Conservation (phyloP, 2,888 invertebrate species). For the Bursaphelenchus okinawaensis region DNA sequence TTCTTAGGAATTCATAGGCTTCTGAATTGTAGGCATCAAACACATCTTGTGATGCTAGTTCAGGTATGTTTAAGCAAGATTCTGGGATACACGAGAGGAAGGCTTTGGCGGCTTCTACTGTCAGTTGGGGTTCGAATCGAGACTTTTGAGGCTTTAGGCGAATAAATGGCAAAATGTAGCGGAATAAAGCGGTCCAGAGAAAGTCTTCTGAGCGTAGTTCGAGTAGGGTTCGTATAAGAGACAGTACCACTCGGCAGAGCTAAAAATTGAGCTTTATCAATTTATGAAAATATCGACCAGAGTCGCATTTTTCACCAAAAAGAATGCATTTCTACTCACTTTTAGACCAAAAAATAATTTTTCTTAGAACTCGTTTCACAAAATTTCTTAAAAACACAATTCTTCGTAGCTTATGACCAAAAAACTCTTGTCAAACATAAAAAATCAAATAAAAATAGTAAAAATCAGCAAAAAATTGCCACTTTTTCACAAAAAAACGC, state of each 20-base stretch:
- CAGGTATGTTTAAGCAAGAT: slow-evolving; percentile 18
- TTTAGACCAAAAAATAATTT: too few relatives aligned
- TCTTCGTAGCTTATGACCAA: too few relatives aligned
- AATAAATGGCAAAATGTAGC: slow-evolving; percentile 27
- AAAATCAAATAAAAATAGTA: too few relatives aligned
- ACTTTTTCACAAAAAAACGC: too few relatives aligned
- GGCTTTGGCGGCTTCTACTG: slow-evolving; percentile 25
- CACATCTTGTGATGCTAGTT: slow-evolving; percentile 22
- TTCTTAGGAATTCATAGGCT: slow-evolving; percentile 18
- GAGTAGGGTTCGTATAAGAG: slow-evolving; percentile 81
- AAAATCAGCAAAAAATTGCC: too few relatives aligned
- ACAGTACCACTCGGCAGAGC: slow-evolving; percentile 77
- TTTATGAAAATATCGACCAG: too few relatives aligned
- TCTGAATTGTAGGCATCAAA: slow-evolving; percentile 22
- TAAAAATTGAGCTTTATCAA: slow-evolving; percentile 47
- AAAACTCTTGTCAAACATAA: too few relatives aligned
- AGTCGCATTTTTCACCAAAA: too few relatives aligned
- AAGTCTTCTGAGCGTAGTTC: slow-evolving; percentile 91
- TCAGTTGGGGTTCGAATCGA: slow-evolving; percentile 26
- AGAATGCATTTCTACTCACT: too few relatives aligned
- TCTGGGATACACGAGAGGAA: slow-evolving; percentile 27
- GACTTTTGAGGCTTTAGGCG: slow-evolving; percentile 15
- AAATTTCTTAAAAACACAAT: too few relatives aligned
- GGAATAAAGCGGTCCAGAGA: slow-evolving; percentile 67
- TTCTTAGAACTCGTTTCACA: too few relatives aligned